Evolutionary conservation across 2,113 vertebrate genomes (phyloP).

Genomic region (Pachypanchax playfairii): DNA sequence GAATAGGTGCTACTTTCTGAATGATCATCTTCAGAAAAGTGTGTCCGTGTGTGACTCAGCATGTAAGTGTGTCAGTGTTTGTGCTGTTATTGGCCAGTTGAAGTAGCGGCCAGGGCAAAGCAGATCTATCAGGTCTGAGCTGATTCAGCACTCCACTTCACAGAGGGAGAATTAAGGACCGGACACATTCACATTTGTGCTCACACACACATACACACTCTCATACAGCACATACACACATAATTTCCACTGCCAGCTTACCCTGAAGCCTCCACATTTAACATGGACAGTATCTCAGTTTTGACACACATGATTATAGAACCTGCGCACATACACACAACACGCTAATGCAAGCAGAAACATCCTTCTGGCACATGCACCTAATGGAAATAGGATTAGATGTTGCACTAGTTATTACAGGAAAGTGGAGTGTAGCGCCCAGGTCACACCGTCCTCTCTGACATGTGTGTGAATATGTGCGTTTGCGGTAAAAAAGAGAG

Average conservation of each 20-base stretch:
- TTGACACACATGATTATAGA: slow-evolving; percentile 25
- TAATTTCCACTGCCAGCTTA: slow-evolving; percentile 26
- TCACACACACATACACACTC: slow-evolving; percentile 16
- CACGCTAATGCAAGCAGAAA: slow-evolving; percentile 7
- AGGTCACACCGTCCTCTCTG: slow-evolving; percentile 60
- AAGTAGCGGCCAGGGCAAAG: slow-evolving; percentile 52
- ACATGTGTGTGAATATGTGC: slow-evolving; percentile 29
- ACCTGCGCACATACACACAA: slow-evolving; percentile 26
- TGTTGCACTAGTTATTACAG: slow-evolving; percentile 66
- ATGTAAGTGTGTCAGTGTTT: slow-evolving; percentile 18
- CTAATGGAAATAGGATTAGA: slow-evolving; percentile 72
- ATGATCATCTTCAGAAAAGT: slow-evolving; percentile 10
- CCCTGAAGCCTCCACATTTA: slow-evolving; percentile 21
- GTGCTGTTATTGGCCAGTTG: slow-evolving; percentile 29
- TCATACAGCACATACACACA: slow-evolving; percentile 15
- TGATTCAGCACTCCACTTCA: slow-evolving; percentile 59
- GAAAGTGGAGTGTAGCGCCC: slow-evolving; percentile 61
- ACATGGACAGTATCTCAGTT: slow-evolving; percentile 43
- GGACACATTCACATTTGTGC: slow-evolving; percentile 43
- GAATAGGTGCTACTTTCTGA: background rate
- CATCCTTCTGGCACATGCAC: slow-evolving; percentile 20
- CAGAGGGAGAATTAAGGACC: slow-evolving; percentile 50
- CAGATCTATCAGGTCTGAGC: slow-evolving; percentile 52
- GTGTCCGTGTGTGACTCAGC: slow-evolving; percentile 41
- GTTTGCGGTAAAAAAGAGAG: slow-evolving; percentile 4